Percentiles rank a stretch among this genome's conserved stretches.
Conservation (phyloP, 2,113 vertebrate genomes). For the Melozone crissalis region DNA sequence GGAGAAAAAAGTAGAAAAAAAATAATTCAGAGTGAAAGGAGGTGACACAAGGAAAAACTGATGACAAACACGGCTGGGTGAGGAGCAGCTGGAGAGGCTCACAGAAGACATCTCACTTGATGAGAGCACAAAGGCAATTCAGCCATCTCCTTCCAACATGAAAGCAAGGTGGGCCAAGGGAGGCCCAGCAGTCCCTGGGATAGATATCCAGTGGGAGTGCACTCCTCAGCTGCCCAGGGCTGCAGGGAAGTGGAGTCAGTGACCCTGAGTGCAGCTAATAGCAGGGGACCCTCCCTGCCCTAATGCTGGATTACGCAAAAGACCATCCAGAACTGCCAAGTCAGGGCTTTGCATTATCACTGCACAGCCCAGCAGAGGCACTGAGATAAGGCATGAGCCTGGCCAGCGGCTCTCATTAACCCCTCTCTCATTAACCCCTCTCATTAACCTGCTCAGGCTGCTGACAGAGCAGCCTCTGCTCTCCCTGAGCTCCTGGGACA, state of each 20-base stretch:
- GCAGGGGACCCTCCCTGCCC: neutral
- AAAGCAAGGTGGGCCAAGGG: neutral
- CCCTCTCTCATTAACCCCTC: neutral
- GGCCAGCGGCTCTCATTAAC: neutral
- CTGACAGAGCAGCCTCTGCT: neutral
- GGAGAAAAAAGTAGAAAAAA: neutral
- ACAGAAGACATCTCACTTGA: neutral
- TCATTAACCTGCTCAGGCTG: neutral
- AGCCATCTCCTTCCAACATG: neutral
- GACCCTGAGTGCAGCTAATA: neutral
- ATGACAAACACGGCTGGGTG: neutral
- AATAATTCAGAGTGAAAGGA: neutral
- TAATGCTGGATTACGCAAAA: conserved; percentile 41
- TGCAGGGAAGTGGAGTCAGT: neutral
- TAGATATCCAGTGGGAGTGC: fast-evolving
- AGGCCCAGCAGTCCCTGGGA: neutral
- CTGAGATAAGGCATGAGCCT: neutral
- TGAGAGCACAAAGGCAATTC: neutral
- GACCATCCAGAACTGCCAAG: neutral
- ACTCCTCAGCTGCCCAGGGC: neutral
- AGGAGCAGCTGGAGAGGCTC: neutral
- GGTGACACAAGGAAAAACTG: neutral
- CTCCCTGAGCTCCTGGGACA: neutral
- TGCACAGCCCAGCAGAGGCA: conserved; percentile 2
- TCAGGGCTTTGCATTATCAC: conserved; percentile 40